Conservation (phyloP, 2,888 invertebrate genomes). For the Mystacides longicornis region DNA sequence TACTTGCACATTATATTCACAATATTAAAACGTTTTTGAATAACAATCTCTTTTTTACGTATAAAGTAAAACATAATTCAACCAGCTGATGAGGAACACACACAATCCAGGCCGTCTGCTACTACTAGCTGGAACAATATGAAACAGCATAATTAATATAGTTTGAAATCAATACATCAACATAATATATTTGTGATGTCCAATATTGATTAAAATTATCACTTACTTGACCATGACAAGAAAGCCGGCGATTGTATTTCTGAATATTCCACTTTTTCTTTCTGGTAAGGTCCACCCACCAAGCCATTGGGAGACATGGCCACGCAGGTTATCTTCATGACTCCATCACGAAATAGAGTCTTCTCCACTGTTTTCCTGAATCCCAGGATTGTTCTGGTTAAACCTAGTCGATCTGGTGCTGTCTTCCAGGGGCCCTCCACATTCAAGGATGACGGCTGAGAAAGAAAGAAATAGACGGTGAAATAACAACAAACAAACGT, state of each 20-base stretch:
- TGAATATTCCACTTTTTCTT: background rate
- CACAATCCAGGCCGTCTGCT: too few species aligned
- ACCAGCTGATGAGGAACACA: too few species aligned
- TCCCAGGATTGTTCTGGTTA: background rate
- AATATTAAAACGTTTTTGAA: too few species aligned
- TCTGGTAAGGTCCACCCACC: background rate
- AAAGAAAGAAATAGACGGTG: background rate
- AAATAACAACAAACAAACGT: background rate
- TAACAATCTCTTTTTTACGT: too few species aligned
- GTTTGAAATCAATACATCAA: too few species aligned
- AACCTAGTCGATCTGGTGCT: background rate
- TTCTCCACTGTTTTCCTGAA: constrained; percentile 5
- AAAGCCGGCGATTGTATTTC: constrained; percentile 1
- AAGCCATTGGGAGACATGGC: background rate
- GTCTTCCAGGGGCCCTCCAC: constrained; percentile 8
- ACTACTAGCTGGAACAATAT: too few species aligned
- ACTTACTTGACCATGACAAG: background rate
- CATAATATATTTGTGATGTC: too few species aligned
- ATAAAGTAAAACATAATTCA: too few species aligned
- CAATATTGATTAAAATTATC: too few species aligned
- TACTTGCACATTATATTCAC: too few species aligned
- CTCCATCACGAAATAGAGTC: background rate
- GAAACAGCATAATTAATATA: too few species aligned
- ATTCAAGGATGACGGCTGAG: constrained; percentile 8
- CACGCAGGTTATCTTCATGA: background rate